phyloP scores from a whole-genome alignment of 2,113 vertebrate genomes.

The Megaptera novaeangliae region DNA sequence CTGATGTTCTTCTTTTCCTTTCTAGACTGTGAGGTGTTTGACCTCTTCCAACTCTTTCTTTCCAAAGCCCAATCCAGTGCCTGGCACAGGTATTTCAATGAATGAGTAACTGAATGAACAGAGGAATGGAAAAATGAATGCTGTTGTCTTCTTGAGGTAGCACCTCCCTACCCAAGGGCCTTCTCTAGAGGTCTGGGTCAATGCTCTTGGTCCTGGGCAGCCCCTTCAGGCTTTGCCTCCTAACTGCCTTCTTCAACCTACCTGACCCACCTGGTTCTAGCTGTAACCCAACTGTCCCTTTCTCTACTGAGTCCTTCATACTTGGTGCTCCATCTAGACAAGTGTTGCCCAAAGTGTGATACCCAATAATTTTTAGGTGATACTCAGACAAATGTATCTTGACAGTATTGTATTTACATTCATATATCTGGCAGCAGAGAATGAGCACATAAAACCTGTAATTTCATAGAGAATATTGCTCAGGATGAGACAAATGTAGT shows the following conservation, averaged over 20 bases:
- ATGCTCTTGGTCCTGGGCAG: neutral
- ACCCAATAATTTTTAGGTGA: neutral
- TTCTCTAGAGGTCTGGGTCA: neutral
- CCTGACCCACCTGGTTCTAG: neutral
- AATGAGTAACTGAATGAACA: neutral
- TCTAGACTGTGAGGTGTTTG: neutral
- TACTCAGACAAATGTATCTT: neutral
- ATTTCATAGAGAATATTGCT: slow-evolving; percentile 23
- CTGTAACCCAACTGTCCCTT: neutral
- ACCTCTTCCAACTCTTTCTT: neutral
- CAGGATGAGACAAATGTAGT: neutral
- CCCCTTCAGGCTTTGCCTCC: neutral
- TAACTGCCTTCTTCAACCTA: neutral
- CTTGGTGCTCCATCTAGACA: neutral
- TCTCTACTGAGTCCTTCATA: neutral
- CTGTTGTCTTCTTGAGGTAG: neutral
- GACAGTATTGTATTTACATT: neutral
- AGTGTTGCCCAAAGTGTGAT: neutral
- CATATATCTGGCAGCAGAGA: neutral
- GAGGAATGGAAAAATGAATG: neutral
- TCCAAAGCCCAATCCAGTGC: neutral
- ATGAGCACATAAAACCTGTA: neutral
- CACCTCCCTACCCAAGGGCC: neutral
- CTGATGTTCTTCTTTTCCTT: neutral
- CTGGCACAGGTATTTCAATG: neutral